Conservation (phyloP, 2,888 invertebrate species). For the Dynastes maya region DNA sequence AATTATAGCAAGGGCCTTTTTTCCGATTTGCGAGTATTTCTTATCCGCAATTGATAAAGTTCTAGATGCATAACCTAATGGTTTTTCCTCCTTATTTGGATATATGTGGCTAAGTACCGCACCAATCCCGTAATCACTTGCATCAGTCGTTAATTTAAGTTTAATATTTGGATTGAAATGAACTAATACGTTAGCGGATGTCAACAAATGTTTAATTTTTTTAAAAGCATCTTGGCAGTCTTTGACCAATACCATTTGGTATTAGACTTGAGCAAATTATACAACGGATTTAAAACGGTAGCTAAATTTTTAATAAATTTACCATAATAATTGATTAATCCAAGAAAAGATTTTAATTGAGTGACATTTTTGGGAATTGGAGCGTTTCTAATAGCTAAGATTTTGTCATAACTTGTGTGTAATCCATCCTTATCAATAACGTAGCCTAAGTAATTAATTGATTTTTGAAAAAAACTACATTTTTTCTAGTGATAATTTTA, state of each 20-base stretch:
- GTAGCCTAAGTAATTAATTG: not conserved
- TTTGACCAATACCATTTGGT: not conserved
- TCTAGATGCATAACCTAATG: conserved; percentile 47
- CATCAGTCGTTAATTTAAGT: conserved; percentile 14
- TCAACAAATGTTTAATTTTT: conserved; percentile 17
- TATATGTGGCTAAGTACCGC: conserved; percentile 18
- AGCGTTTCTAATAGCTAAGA: too few species aligned
- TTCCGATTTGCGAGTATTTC: conserved; percentile 49
- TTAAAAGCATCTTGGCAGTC: conserved; percentile 23
- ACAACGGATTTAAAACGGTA: too few species aligned
- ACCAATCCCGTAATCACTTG: conserved; percentile 30
- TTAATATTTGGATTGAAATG: conserved; percentile 32
- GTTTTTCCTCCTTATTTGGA: conserved; percentile 20
- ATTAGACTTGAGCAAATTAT: too few species aligned
- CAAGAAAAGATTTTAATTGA: too few species aligned
- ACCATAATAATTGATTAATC: too few species aligned
- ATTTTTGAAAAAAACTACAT: conserved; percentile 8
- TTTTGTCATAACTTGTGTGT: too few species aligned
- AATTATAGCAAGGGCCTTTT: conserved; percentile 47
- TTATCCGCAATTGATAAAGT: conserved; percentile 30
- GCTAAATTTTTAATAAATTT: too few species aligned
- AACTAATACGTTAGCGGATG: conserved; percentile 28
- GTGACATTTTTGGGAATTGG: too few species aligned
- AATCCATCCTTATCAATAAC: not conserved
- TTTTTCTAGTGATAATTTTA: not conserved